Evolutionary conservation across 2,888 invertebrate species (phyloP), one percentile per base, ranked within the genome.

Genomic region (Ctenicera cuprea): DNA sequence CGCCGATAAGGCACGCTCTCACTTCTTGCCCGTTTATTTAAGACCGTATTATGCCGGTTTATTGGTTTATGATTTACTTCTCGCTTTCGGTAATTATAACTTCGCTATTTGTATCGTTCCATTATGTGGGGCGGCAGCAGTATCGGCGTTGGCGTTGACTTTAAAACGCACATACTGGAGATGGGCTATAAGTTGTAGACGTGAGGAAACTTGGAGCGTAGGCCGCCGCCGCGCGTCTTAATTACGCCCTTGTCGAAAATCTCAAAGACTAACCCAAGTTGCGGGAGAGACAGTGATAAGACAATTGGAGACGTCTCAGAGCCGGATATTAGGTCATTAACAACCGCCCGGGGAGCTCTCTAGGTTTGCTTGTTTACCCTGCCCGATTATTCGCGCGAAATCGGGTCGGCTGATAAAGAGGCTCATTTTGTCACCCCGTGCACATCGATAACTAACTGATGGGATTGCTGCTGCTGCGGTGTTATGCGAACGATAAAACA

Each of bases 231-330:
- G 76, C 72, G 76, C 52, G 70, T 63, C 57, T 64, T 70, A 70
- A 80, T 80, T 79, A 79, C 77, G 76, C 78, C 70, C 79, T 77
- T 77, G 79, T 80, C 76, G 79, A 78, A 80, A 78, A 80, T 79
- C 80, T 80, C 77, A 75, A 80, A 79, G 79, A 74, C 78, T 74
- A 67, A 75, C 72, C 73, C 72, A 75, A 72, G 61, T 76, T 74
- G 63, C 62, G 76, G 65, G 57, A 59, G 57, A 75, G 68, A 64
- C 70, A 63, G 45, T 68, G 72, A 75, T 73, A 75, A 75, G 69
- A 73, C 72, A 75, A 75, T 75, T 71, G 73, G 67, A 64, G 63
- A 71, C 52, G 66, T 63, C 45, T 62, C 63, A 63, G 62, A 67
- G 61, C 62, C 73, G 76, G 73, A 73, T 73, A 76, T 76, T 76